Conservation (phyloP, 2,888 invertebrate genomes). For the Esperia sulphurella region DNA sequence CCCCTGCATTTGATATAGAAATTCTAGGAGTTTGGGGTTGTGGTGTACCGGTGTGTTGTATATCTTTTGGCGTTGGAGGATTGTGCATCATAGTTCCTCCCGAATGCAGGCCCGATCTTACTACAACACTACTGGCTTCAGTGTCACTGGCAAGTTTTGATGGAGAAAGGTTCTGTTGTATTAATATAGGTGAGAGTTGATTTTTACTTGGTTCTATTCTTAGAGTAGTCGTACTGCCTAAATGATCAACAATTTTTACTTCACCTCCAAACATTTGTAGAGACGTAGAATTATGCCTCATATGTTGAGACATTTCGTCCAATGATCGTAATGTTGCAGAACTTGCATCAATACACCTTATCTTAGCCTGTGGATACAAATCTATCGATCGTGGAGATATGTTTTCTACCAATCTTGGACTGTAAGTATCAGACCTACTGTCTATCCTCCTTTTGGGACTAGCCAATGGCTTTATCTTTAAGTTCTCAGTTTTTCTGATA, state of each 20-base stretch:
- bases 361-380: constrained; percentile 70
- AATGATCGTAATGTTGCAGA: constrained; percentile 71
- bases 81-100: constrained; percentile 88
- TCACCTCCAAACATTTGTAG: constrained; percentile 88
- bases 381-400: constrained; percentile 60
- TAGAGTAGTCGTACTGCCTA: constrained; percentile 84
- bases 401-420: constrained; percentile 62
- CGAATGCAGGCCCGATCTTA: constrained; percentile 89
- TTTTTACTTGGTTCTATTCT: constrained; percentile 83
- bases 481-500: constrained; percentile 51
- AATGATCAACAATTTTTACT: constrained; percentile 85
- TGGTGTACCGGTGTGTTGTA: constrained; percentile 54
- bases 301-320: constrained; percentile 79
- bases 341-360: constrained; percentile 69
- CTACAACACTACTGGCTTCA: constrained; percentile 85
- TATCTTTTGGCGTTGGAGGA: constrained; percentile 75
- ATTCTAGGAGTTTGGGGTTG: constrained; percentile 79
- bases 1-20: constrained; percentile 75
- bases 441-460: constrained; percentile 68
- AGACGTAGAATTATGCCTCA: constrained; percentile 75
- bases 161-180: constrained; percentile 70
- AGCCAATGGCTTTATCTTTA: constrained; percentile 51
- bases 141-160: constrained; percentile 59
- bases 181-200: constrained; percentile 77
- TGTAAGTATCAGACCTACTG: constrained; percentile 56